These are phyloP conservation scores for Pristionchus maxplancki DNA, from an alignment of 2,888 invertebrate species.

Conservation along the genomic window DNA sequence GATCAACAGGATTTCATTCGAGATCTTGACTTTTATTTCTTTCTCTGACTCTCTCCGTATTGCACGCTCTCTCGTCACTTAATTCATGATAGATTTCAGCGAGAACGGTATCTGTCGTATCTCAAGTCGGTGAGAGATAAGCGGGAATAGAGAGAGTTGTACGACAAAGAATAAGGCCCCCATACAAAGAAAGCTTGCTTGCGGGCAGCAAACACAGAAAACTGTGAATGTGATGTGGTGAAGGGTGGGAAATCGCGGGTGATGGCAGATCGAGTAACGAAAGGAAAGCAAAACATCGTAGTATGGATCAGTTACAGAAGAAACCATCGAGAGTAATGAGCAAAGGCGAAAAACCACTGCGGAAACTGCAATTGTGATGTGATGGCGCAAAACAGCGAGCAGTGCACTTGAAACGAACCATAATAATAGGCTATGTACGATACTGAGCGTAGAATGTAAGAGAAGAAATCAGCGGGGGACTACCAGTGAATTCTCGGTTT, in stretches of 20 bases:
- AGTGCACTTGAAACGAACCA: too few species aligned
- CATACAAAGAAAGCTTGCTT: neutral
- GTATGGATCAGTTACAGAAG: too few species aligned
- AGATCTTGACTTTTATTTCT: neutral
- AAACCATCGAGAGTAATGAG: too few species aligned
- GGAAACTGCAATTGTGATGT: too few species aligned
- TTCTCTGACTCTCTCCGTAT: neutral
- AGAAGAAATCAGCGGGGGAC: too few species aligned
- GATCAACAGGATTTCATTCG: constrained; percentile 27
- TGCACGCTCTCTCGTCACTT: neutral
- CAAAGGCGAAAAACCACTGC: too few species aligned
- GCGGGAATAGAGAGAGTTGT: neutral
- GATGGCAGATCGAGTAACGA: constrained; percentile 17
- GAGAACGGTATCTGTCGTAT: too few species aligned
- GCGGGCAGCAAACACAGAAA: constrained; percentile 13
- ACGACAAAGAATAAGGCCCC: neutral
- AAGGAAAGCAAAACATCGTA: too few species aligned
- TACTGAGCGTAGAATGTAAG: too few species aligned
- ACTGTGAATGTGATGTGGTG: neutral
- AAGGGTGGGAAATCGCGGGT: neutral
- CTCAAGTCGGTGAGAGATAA: neutral
- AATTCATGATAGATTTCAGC: too few species aligned
- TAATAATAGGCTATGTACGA: too few species aligned
- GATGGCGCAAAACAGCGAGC: too few species aligned
- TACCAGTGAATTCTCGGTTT: neutral